Evolutionary conservation across 2,797 vertebrate species (phyloP).

Genomic region (Alectoris magna): DNA sequence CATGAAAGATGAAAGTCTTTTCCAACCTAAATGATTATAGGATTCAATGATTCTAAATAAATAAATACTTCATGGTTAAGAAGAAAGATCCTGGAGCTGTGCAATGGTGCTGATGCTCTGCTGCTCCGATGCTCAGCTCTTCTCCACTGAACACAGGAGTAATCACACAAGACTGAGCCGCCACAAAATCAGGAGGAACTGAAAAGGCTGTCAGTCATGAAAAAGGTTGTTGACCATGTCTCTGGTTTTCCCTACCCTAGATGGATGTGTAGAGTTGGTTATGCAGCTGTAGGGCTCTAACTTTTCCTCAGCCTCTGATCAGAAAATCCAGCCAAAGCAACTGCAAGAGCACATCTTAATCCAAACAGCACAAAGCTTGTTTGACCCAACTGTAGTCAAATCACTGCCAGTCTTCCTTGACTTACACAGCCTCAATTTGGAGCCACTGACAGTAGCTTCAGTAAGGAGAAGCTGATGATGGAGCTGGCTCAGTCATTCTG

Average conservation of each 20-base stretch:
- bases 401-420: background rate
- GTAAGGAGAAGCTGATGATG: background rate
- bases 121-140: background rate
- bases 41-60: background rate
- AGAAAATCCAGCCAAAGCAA: background rate
- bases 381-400: background rate
- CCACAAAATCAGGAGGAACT: background rate
- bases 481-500: background rate
- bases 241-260: background rate
- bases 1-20: too few species aligned
- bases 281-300: rapidly evolving
- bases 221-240: rapidly evolving
- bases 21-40: background rate
- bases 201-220: background rate
- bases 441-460: background rate
- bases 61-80: background rate
- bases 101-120: background rate
- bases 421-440: background rate
- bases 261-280: background rate
- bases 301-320: background rate
- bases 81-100: background rate
- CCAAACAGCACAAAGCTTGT: background rate
- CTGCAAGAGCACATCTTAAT: background rate
- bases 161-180: background rate
- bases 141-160: background rate